phyloP scores from a whole-genome alignment of 1,140 invertebrate species.

The Ceratosolen fusciceps region DNA sequence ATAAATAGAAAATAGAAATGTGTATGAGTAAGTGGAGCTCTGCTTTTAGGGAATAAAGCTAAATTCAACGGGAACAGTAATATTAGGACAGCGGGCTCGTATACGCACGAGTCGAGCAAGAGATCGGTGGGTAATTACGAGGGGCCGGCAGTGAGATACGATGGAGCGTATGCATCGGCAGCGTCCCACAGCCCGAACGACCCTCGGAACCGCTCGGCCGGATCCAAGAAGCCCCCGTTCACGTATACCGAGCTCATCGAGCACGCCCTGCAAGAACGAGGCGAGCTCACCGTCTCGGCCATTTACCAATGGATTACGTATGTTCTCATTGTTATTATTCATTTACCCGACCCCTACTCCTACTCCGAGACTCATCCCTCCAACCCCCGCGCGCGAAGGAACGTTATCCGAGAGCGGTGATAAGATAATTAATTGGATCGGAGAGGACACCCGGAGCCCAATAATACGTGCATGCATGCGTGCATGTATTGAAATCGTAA shows the following conservation, averaged over 20 bases:
- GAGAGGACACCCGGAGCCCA: no score
- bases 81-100: not conserved
- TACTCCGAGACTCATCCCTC: no score
- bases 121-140: slow-evolving; percentile 17
- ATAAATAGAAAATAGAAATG: not conserved
- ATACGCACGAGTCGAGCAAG: not conserved
- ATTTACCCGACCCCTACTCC: no score
- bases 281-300: slow-evolving; percentile 88
- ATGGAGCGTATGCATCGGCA: not conserved
- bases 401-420: no score
- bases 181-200: not conserved
- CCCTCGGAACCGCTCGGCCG: slow-evolving; percentile 59
- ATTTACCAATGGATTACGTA: slow-evolving; percentile 95
- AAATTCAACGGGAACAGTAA: slow-evolving; percentile 34
- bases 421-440: no score
- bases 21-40: not conserved
- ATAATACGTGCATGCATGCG: no score
- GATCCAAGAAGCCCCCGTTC: slow-evolving; percentile 83
- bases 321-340: slow-evolving; percentile 76
- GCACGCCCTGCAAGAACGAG: slow-evolving; percentile 84
- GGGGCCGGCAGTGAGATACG: not conserved
- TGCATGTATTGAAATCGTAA: no score
- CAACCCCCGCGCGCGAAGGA: no score
- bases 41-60: slow-evolving; percentile 28
- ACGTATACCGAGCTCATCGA: slow-evolving; percentile 92